Evolutionary conservation across 2,888 invertebrate species (phyloP).

Genomic region (Phaonia tiefii): DNA sequence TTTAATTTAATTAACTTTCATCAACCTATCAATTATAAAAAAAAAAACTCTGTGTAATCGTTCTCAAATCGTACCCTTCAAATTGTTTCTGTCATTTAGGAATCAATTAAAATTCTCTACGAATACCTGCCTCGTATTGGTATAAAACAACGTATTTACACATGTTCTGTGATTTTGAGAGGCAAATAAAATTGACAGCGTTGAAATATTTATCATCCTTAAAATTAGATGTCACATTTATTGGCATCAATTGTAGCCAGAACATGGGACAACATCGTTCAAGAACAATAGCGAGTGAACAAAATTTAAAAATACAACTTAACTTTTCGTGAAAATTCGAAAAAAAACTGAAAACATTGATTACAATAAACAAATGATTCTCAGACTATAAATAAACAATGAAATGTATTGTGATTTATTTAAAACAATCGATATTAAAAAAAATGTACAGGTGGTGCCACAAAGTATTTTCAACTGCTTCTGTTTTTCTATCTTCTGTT

Average conservation of each 20-base stretch:
- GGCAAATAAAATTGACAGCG: not conserved
- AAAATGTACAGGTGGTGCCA: conserved; percentile 13
- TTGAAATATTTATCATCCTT: conserved; percentile 55
- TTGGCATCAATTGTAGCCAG: conserved; percentile 51
- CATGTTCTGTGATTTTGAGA: not conserved
- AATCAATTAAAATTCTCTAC: conserved; percentile 23
- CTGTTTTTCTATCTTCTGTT: not conserved
- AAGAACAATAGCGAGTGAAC: not conserved
- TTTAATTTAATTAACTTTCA: too few species aligned
- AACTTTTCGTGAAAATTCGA: conserved; percentile 5
- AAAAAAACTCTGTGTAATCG: not conserved
- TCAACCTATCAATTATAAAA: not conserved
- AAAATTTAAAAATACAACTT: conserved; percentile 24
- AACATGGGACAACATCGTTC: not conserved
- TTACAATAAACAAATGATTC: conserved; percentile 27
- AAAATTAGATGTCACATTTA: conserved; percentile 61
- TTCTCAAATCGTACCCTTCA: not conserved
- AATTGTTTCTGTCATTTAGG: conserved; percentile 20
- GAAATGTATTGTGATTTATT: not conserved
- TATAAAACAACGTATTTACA: conserved; percentile 38
- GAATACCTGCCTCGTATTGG: conserved; percentile 1
- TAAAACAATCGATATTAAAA: not conserved
- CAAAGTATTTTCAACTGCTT: too few species aligned
- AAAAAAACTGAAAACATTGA: conserved; percentile 1
- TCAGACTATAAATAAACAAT: conserved; percentile 1